phyloP scores from a whole-genome alignment of 2,113 vertebrate species.

The Rafetus swinhoei region DNA sequence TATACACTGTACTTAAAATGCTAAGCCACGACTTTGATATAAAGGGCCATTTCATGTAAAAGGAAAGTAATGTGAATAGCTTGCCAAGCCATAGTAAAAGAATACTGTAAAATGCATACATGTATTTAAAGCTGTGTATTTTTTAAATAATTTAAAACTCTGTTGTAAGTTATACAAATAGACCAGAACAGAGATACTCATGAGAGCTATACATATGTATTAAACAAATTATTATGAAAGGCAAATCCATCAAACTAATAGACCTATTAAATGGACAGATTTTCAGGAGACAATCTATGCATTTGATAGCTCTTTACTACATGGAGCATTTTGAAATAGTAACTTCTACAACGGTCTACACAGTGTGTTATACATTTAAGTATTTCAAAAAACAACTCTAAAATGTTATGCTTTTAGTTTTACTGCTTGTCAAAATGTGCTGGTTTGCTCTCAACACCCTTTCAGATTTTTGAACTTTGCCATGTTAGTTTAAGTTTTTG shows the following conservation, averaged over 20 bases:
- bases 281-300: conserved; percentile 20
- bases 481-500: not conserved
- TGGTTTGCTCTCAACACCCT: not conserved
- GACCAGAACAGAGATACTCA: conserved; percentile 7
- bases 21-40: conserved; percentile 2
- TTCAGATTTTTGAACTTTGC: not conserved
- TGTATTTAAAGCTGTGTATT: not conserved
- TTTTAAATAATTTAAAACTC: conserved; percentile 11
- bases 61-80: conserved; percentile 27
- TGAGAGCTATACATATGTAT: conserved; percentile 16
- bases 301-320: not conserved
- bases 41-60: conserved; percentile 31
- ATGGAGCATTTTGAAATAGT: conserved; percentile 22
- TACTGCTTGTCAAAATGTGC: not conserved
- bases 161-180: conserved; percentile 18
- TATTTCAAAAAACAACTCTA: not conserved
- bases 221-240: conserved; percentile 16
- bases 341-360: not conserved
- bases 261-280: not conserved
- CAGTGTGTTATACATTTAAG: not conserved
- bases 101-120: fast-evolving
- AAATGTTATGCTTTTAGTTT: not conserved
- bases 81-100: not conserved
- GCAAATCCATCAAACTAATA: conserved; percentile 20
- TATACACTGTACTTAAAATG: conserved; percentile 39